These are phyloP conservation scores for Porites lobata DNA, from an alignment of 92 coral and sea anemone species.

Conservation along the genomic window DNA sequence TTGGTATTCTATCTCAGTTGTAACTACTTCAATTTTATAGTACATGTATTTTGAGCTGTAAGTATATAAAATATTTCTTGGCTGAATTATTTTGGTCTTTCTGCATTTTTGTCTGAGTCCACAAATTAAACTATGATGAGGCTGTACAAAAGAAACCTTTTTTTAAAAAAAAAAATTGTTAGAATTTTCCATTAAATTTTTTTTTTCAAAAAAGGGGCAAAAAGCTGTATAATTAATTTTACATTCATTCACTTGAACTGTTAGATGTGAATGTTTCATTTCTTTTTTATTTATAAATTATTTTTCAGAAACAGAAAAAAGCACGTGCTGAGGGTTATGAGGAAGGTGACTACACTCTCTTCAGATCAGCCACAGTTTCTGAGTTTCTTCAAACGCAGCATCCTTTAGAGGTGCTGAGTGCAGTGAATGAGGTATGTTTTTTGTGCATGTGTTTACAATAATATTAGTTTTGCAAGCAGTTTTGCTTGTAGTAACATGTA, in stretches of 20 bases:
- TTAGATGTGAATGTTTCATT: background rate
- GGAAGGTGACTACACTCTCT: conserved; percentile 90
- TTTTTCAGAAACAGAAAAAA: conserved; percentile 72
- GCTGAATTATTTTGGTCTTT: too few species aligned
- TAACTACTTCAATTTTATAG: too few species aligned
- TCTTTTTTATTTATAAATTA: background rate
- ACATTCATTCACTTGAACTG: background rate
- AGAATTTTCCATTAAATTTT: too few species aligned
- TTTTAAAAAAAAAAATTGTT: too few species aligned
- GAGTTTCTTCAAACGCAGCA: conserved; percentile 87
- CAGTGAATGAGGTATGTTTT: conserved; percentile 80
- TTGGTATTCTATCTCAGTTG: too few species aligned
- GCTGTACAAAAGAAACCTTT: too few species aligned
- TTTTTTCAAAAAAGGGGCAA: background rate
- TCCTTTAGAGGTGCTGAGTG: conserved; percentile 84
- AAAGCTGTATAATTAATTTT: background rate
- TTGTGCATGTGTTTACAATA: background rate
- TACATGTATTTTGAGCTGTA: too few species aligned
- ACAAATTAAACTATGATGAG: too few species aligned
- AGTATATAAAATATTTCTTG: too few species aligned
- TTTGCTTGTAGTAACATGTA: too few species aligned
- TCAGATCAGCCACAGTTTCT: conserved; percentile 75
- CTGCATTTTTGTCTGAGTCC: too few species aligned
- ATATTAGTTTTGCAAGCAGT: too few species aligned
- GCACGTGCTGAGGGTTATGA: conserved; percentile 92